Evolutionary conservation across 2,888 invertebrate genomes (phyloP).

Genomic region (Myathropa florea): DNA sequence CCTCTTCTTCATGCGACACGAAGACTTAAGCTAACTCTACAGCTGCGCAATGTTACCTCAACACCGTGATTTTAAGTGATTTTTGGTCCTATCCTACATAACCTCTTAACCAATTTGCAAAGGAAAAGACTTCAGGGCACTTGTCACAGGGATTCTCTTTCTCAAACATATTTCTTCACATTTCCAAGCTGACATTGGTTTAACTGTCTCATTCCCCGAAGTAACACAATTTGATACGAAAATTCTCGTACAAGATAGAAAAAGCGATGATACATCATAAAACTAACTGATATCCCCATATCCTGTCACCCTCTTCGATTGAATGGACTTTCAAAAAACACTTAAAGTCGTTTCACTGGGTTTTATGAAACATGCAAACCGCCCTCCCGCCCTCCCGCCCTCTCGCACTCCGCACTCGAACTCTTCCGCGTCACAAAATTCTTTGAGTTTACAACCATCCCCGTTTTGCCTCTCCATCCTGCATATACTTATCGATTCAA

Average conservation of each 20-base stretch:
- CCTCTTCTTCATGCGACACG: too few relatives aligned
- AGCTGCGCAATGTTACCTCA: too few relatives aligned
- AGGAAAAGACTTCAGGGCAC: too few relatives aligned
- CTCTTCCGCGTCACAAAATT: background rate
- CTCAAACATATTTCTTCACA: background rate
- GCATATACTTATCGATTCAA: constrained; percentile 6
- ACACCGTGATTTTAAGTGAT: too few relatives aligned
- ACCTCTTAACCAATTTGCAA: too few relatives aligned
- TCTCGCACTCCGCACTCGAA: too few relatives aligned
- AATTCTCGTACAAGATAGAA: background rate
- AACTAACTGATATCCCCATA: background rate
- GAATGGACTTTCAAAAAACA: background rate
- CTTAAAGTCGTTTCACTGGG: background rate
- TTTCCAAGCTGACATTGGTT: background rate
- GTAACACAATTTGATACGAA: background rate
- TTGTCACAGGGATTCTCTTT: background rate
- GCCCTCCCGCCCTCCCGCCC: background rate
- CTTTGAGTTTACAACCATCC: background rate
- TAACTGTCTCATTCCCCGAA: background rate
- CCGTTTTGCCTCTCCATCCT: background rate
- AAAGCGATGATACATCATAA: background rate
- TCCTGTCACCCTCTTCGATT: background rate
- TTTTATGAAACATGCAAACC: too few relatives aligned
- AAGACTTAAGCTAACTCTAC: too few relatives aligned
- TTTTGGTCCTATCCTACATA: too few relatives aligned